Conservation (phyloP, 2,888 invertebrate species). For the Cataglyphis albicans region DNA sequence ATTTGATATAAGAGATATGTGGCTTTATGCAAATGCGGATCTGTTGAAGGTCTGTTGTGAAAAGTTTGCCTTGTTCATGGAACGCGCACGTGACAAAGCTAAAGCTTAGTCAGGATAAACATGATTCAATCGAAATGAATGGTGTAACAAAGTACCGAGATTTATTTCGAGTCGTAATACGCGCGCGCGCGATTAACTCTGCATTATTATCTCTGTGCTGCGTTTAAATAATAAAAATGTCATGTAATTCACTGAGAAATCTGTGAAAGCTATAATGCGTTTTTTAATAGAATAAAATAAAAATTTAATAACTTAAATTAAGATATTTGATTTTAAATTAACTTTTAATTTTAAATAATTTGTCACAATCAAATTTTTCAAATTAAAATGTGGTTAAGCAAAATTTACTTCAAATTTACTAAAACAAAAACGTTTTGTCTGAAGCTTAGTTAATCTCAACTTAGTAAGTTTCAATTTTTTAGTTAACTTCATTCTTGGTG, state of each 20-base stretch:
- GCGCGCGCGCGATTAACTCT: constrained; percentile 30
- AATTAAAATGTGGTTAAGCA: not conserved
- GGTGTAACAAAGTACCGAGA: constrained; percentile 33
- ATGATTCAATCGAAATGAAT: constrained; percentile 39
- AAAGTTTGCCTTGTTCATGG: constrained; percentile 26
- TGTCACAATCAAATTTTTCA: not conserved
- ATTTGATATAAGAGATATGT: constrained; percentile 49
- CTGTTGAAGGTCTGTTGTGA: not conserved
- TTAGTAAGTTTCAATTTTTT: not conserved
- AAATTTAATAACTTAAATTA: not conserved
- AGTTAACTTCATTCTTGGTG: not conserved
- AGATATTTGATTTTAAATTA: not conserved
- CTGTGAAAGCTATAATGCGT: not conserved
- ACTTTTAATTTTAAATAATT: not conserved
- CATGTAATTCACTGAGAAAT: constrained; percentile 3
- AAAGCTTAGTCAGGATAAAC: constrained; percentile 53
- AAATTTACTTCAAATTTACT: constrained; percentile 9
- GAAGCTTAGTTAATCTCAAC: not conserved
- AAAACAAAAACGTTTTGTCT: constrained; percentile 10
- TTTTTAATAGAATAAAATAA: not conserved
- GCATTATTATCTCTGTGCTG: not conserved
- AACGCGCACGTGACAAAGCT: constrained; percentile 42
- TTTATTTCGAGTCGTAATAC: constrained; percentile 36
- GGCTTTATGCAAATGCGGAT: constrained; percentile 51
- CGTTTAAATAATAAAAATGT: constrained; percentile 24